Base-by-base conservation (phyloP, 2,797 vertebrate genomes). In the Enoplosus armatus region DNA sequence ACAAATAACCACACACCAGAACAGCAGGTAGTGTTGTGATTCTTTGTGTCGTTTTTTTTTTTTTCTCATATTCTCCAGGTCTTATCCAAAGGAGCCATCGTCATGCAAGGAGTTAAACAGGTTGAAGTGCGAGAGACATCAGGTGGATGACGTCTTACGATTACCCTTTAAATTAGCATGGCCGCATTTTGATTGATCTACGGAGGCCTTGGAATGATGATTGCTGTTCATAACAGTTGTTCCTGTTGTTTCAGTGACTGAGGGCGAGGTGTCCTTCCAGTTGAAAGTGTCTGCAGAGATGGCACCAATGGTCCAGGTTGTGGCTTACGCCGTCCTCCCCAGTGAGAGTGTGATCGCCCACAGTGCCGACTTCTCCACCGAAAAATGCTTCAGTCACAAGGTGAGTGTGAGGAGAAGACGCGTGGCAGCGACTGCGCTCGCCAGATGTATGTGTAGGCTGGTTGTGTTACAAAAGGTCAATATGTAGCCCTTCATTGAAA, bases 361-460 rank as follows among this genome's bases (percentile, higher is more conserved):
- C 55, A 91, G 51, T 10, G 82, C 53, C 4, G 76, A 85, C 6
- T 94, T 95, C 73, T 0, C 68, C 16, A 83, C 77, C 0, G 90
- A 95, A 80, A 93, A 94, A 80, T 96, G 94, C 79, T 94, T 95
- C 41, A 61, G 14, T 31, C 65, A 94, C 68, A 83, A 93, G 89
- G 94, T 95, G 59, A 85, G 81, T 73, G 24, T 31, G 7, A 26
- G 45, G 11, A 5, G 14, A 50, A 22, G 12, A 61, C 10, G 12
- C 4, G 20, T 24, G 15, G 4, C 2, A 31, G 6, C 15, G 10
- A 6, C 51, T 31, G n/a, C 14, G 14, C 5, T 24, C 2, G 8
- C 60, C 11, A 11, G 6, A n/a, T 15, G 10, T 27, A 6, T 8
- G 1, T 33, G n/a, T 37, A 7, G n/a, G 65, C 35, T 26, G 22